Evolutionary conservation across 2,888 invertebrate species (phyloP).

Genomic region (Trypoxylon attenuatum): DNA sequence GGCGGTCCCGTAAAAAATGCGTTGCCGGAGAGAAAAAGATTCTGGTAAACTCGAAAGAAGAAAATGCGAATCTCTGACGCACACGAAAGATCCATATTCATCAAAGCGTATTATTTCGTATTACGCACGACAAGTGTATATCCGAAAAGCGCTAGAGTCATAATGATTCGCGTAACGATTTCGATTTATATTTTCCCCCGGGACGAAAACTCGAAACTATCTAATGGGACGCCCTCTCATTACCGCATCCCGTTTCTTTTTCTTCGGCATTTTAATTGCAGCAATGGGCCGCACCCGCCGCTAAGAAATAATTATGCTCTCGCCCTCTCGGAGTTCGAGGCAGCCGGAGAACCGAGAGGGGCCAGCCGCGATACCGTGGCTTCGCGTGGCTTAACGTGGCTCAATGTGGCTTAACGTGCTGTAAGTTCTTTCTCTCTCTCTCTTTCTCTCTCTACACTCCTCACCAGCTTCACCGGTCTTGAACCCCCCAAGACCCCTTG

Average conservation of each 20-base stretch:
- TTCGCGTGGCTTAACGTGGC: too few relatives aligned
- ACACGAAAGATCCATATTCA: neutral
- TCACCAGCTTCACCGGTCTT: slow-evolving; percentile 13
- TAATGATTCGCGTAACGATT: slow-evolving; percentile 43
- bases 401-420: too few relatives aligned
- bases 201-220: slow-evolving; percentile 44
- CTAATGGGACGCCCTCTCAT: slow-evolving; percentile 46
- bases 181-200: slow-evolving; percentile 44
- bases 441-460: slow-evolving; percentile 7
- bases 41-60: too few relatives aligned
- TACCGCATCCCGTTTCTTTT: slow-evolving; percentile 39
- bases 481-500: slow-evolving; percentile 34
- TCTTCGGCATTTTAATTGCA: slow-evolving; percentile 58
- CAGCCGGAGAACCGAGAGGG: too few relatives aligned
- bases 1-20: too few relatives aligned
- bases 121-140: neutral
- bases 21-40: too few relatives aligned
- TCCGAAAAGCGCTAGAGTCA: slow-evolving; percentile 16
- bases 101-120: neutral
- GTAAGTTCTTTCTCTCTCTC: neutral
- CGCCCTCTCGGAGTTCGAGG: too few relatives aligned
- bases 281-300: slow-evolving; percentile 49
- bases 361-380: too few relatives aligned
- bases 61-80: too few relatives aligned
- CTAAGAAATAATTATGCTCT: slow-evolving; percentile 61